Evolutionary conservation across 2,113 vertebrate genomes (phyloP).

Genomic region (Rhabdomys dilectus): DNA sequence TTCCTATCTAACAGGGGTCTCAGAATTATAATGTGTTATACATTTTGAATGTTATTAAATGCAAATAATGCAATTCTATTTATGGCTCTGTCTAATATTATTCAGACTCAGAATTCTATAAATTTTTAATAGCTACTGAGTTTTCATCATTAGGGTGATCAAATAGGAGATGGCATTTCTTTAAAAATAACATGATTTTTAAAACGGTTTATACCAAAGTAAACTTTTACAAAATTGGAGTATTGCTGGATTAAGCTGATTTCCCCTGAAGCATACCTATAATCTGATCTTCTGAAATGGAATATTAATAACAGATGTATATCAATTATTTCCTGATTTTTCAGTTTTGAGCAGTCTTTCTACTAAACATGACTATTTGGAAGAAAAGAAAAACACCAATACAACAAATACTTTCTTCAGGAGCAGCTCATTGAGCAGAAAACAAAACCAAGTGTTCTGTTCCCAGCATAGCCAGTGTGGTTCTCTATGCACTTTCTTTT

Average conservation of each 20-base stretch:
- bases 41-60: slow-evolving; percentile 8
- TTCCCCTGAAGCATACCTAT: neutral
- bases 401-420: neutral
- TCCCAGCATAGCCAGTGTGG: neutral
- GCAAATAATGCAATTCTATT: neutral
- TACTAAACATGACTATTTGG: neutral
- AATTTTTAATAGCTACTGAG: neutral
- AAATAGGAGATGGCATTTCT: neutral
- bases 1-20: slow-evolving; percentile 7
- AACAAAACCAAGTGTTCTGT: neutral
- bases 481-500: neutral
- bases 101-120: neutral
- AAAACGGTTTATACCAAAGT: neutral
- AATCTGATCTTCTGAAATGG: neutral
- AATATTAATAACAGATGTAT: neutral
- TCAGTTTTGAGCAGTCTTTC: neutral
- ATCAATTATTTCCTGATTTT: neutral
- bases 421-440: neutral
- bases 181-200: neutral
- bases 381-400: neutral
- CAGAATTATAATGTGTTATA: slow-evolving; percentile 42
- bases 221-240: neutral
- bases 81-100: neutral
- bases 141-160: neutral
- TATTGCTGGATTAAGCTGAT: neutral